Base-by-base conservation (phyloP, 2,113 vertebrate species). In the Emydura subglobosa region DNA sequence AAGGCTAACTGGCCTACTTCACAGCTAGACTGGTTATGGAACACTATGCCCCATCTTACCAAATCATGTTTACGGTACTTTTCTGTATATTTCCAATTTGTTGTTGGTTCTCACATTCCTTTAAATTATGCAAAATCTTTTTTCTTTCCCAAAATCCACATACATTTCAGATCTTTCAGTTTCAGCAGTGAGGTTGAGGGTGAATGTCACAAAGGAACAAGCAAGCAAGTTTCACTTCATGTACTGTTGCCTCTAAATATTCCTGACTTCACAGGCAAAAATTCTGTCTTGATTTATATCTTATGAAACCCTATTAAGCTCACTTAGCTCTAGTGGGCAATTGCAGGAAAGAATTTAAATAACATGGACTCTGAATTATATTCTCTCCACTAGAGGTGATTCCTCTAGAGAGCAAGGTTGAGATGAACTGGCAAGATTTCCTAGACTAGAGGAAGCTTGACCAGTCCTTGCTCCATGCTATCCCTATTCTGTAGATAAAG, bases 1-100 rank as follows among this genome's bases (percentile, higher is more conserved):
- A 83, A 89, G 25, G 31, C 95, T 85, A 47, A 84, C 89, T 44
- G 93, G 74, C 90, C 92, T 94, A 3, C 92, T 80, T 86, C 80
- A 21, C 59, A 92, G 87, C 86, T 91, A 74, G 85, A 76, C 81
- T 85, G 72, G 54, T 92, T 83, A 47, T 47, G 84, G 94, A 96
- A 85, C 82, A 82, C 86, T 85, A 54, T 87, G 79, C 44, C 82
- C 86, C 92, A 91, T 86, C 89, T 93, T 92, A 85, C 91, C 92
- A 57, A 3, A 5, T 91, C 51, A 81, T 89, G 79, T 84, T 87
- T 94, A 21, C 21, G 95, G 92, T n/a, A 82, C 88, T 83, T 27
- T 87, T 42, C 78, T 79, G 47, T 42, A 59, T 92, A 44, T 72
- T n/a, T 92, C 24, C 1, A 61, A 95, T 86, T 96, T 82, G 80